phyloP scores from a whole-genome alignment of 2,797 vertebrate species.

The Mionectes olivaceus region DNA sequence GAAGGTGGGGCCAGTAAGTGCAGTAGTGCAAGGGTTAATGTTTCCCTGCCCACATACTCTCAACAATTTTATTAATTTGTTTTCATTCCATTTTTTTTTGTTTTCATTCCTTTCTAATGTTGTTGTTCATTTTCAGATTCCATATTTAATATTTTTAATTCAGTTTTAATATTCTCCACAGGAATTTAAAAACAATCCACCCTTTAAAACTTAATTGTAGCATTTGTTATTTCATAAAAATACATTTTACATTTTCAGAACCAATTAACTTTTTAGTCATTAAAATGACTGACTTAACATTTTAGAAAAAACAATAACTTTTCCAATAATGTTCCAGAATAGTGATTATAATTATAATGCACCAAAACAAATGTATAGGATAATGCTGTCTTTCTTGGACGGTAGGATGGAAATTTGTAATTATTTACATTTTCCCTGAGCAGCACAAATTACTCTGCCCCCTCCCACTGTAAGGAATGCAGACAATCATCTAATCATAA shows the following conservation, averaged over 20 bases:
- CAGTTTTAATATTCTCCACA: conserved; percentile 45
- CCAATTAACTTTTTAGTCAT: conserved; percentile 32
- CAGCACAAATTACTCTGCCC: neutral
- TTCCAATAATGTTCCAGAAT: neutral
- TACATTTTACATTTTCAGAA: conserved; percentile 26
- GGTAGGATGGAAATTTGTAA: conserved; percentile 44
- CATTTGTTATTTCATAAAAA: conserved; percentile 38
- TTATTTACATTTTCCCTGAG: conserved; percentile 21
- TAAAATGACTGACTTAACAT: conserved; percentile 24
- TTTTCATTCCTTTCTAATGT: conserved; percentile 37
- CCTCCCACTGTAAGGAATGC: neutral
- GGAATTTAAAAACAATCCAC: conserved; percentile 55
- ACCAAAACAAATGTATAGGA: conserved; percentile 36
- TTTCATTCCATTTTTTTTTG: conserved; percentile 10
- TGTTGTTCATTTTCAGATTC: conserved; percentile 35
- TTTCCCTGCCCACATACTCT: neutral
- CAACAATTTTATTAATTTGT: conserved; percentile 2
- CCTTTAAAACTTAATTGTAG: conserved; percentile 22
- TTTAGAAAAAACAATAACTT: conserved; percentile 48
- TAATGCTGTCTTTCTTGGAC: conserved; percentile 45
- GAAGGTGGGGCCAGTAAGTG: neutral
- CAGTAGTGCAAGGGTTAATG: neutral
- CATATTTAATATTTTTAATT: conserved; percentile 55
- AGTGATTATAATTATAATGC: neutral
- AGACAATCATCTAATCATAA: neutral